Percentiles rank a stretch among this genome's conserved stretches.
phyloP scores from a whole-genome alignment of 2,888 invertebrate species.

The Perizoma affinitatum region DNA sequence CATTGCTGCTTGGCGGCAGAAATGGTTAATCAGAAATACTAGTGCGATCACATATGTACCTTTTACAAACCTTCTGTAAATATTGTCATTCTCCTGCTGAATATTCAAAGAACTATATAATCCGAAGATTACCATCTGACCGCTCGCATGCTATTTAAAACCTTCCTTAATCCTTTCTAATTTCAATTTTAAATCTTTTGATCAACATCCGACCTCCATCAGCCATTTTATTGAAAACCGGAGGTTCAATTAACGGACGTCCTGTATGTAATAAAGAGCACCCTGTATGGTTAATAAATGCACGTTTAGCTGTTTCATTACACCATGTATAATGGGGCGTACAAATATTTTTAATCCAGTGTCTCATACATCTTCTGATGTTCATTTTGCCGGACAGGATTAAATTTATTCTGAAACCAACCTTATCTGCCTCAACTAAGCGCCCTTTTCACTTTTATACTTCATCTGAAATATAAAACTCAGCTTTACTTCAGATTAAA shows the following conservation, averaged over 20 bases:
- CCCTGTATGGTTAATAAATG: constrained; percentile 78
- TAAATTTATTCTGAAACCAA: constrained; percentile 42
- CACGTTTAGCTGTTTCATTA: constrained; percentile 79
- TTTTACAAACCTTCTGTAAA: too few relatives aligned
- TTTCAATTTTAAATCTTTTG: constrained; percentile 62
- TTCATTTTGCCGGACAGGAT: constrained; percentile 77
- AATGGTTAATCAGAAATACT: too few relatives aligned
- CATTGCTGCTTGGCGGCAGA: too few relatives aligned
- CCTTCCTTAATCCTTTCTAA: constrained; percentile 51
- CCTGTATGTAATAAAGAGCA: constrained; percentile 57
- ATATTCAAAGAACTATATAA: constrained; percentile 28
- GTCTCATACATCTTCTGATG: constrained; percentile 81
- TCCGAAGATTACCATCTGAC: constrained; percentile 47
- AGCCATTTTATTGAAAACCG: constrained; percentile 71
- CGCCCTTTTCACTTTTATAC: not conserved
- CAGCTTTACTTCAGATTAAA: not conserved
- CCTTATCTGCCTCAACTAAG: constrained; percentile 37
- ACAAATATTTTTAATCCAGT: constrained; percentile 83
- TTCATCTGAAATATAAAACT: constrained; percentile 31
- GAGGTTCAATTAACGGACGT: constrained; percentile 71
- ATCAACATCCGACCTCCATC: constrained; percentile 68
- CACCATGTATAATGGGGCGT: constrained; percentile 81
- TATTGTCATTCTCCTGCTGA: constrained; percentile 7
- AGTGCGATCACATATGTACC: too few relatives aligned
- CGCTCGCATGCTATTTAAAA: constrained; percentile 43